Evolutionary conservation across 1,140 invertebrate species (phyloP), one percentile per base, ranked within the genome.

Genomic region (Paramacrobiotus metropolitanus): DNA sequence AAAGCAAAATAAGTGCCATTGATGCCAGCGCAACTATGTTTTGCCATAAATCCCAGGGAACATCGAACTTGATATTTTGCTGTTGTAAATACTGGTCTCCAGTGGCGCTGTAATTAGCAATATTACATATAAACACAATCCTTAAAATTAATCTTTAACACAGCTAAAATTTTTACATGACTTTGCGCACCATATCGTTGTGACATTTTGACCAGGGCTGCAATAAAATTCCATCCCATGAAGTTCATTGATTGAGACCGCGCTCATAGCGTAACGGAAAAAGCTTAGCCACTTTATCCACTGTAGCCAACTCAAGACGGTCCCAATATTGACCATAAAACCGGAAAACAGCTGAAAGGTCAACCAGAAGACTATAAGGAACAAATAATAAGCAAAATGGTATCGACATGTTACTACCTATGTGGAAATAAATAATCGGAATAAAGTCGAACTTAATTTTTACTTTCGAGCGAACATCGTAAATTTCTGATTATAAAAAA

Each of bases 271-370:
- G 64, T 70, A 73, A 65, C 70, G 66, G 64, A 72, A 71, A 24
- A 74, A 68, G 62, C 71, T 72, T 40, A 71, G 4, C 62, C 67
- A 73, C 59, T 70, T 69, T 21, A 71, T 61, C 71, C 71, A 73
- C n/a, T 66, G 61, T 18, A 74, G 64, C 66, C 68, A 72, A 3
- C 65, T 63, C 2, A 66, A 67, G 24, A 74, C 65, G 20, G 68
- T 65, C 18, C 66, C 66, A 30, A 74, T 60, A 60, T 74, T 72
- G n/a, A 74, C 69, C 29, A 74, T 64, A 4, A 73, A 65, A 24
- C 72, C 72, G 64, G 70, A 70, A 64, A 72, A 74, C 28, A 74
- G 60, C 71, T 72, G 66, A 48, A 66, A 65, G 28, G 40, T 31
- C 29, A 29, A 2, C n/a, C 20, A 2, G 62, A 61, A 9, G 3